These are phyloP conservation scores for Salvator merianae DNA, from an alignment of 2,113 vertebrate species.

Conservation along the genomic window DNA sequence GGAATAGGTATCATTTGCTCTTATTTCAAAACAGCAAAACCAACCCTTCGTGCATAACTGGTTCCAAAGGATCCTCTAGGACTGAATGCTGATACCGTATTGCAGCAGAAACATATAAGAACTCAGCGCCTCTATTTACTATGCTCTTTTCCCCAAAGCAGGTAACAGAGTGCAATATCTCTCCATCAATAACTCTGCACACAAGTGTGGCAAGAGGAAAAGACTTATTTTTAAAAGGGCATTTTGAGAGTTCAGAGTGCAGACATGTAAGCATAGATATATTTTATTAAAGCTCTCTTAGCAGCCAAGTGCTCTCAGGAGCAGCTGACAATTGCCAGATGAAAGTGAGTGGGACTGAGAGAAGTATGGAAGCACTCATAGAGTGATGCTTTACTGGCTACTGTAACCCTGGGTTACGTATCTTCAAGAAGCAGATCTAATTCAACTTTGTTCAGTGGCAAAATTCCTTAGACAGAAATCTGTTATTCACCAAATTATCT, in stretches of 20 bases:
- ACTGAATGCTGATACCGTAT: neutral
- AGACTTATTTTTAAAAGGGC: conserved; percentile 12
- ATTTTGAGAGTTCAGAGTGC: conserved; percentile 23
- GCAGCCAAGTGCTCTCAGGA: conserved; percentile 29
- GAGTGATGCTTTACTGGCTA: conserved; percentile 16
- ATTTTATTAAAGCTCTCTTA: conserved; percentile 3
- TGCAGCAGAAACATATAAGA: neutral
- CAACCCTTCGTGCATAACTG: neutral
- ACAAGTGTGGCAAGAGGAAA: neutral
- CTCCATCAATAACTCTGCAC: conserved; percentile 15
- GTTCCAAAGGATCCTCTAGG: neutral
- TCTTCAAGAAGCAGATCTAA: conserved; percentile 13
- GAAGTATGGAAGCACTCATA: neutral
- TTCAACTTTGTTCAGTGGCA: neutral
- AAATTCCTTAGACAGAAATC: neutral
- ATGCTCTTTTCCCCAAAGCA: conserved; percentile 13
- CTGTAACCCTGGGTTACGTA: conserved; percentile 37
- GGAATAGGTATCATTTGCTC: neutral
- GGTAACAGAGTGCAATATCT: neutral
- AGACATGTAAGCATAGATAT: conserved; percentile 18
- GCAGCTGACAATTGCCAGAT: neutral
- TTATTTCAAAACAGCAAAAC: neutral
- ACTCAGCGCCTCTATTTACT: neutral
- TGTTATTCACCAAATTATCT: conserved; percentile 4
- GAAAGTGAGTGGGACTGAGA: conserved; percentile 33